These are phyloP conservation scores for Channa argus DNA, from an alignment of 2,113 vertebrate species.

Conservation along the genomic window DNA sequence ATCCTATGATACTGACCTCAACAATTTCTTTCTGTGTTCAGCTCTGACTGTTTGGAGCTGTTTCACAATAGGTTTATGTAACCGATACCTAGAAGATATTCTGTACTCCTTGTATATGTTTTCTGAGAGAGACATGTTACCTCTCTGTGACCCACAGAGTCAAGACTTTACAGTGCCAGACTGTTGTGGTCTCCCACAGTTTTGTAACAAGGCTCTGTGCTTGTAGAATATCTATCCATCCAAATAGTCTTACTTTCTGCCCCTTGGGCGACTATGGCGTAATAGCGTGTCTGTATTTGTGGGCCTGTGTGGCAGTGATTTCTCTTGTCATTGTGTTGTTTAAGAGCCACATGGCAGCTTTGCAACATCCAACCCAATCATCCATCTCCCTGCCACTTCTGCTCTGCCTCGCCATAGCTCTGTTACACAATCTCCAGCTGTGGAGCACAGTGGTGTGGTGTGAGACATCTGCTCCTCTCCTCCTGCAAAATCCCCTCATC, in stretches of 20 bases:
- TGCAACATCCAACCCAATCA: slow-evolving; percentile 52
- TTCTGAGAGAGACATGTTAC: slow-evolving; percentile 35
- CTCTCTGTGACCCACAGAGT: slow-evolving; percentile 55
- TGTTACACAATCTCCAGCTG: slow-evolving; percentile 80
- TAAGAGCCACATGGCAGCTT: slow-evolving; percentile 58
- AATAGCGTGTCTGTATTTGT: slow-evolving; percentile 58
- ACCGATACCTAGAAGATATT: slow-evolving; percentile 37
- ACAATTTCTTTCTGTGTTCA: neutral
- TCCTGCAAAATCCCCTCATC: slow-evolving; percentile 76
- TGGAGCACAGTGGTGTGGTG: slow-evolving; percentile 56
- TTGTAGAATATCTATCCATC: slow-evolving; percentile 52
- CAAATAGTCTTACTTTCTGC: slow-evolving; percentile 35
- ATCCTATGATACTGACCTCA: slow-evolving; percentile 5
- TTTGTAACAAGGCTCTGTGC: slow-evolving; percentile 42
- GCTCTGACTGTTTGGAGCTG: slow-evolving; percentile 22
- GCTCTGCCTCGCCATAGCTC: slow-evolving; percentile 45
- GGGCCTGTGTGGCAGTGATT: slow-evolving; percentile 42
- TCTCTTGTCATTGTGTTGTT: slow-evolving; percentile 63
- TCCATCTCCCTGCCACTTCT: slow-evolving; percentile 55
- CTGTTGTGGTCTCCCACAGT: slow-evolving; percentile 43
- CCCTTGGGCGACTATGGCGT: slow-evolving; percentile 38
- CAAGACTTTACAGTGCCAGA: slow-evolving; percentile 34
- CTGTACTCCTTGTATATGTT: slow-evolving; percentile 35
- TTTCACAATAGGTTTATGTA: slow-evolving; percentile 55
- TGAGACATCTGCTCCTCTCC: slow-evolving; percentile 78